phyloP scores from a whole-genome alignment of 2,113 vertebrate species.

The Leptosomus discolor region DNA sequence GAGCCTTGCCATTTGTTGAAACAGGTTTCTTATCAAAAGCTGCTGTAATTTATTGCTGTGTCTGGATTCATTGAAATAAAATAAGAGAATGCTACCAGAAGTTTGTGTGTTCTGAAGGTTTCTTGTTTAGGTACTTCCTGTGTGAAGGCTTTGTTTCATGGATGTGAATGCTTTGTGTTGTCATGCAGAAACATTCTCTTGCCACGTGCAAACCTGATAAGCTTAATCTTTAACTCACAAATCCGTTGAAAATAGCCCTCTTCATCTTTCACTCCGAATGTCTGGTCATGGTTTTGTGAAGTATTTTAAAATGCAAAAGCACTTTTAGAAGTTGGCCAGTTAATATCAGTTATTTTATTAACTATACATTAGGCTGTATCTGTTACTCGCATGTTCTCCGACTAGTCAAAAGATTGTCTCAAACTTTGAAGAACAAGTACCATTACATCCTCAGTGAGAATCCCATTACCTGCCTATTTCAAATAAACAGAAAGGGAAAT shows the following conservation, averaged over 20 bases:
- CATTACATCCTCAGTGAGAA: background rate
- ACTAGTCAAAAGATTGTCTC: background rate
- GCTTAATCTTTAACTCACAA: background rate
- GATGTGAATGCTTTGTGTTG: background rate
- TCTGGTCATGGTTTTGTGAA: background rate
- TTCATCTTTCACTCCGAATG: background rate
- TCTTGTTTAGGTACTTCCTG: background rate
- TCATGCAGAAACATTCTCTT: background rate
- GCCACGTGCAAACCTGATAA: background rate
- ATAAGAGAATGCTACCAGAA: background rate
- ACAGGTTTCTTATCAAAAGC: background rate
- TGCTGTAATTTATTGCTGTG: background rate
- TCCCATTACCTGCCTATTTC: background rate
- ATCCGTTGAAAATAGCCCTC: background rate
- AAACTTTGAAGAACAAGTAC: background rate
- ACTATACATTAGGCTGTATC: background rate
- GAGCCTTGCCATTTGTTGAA: background rate
- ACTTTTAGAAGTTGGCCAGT: background rate
- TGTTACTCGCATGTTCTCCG: background rate
- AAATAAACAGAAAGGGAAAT: background rate
- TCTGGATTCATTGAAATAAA: conserved; percentile 14
- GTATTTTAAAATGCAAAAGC: background rate
- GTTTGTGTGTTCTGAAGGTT: background rate
- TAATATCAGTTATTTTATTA: background rate
- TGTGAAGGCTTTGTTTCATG: background rate